Conservation (phyloP, 2,113 vertebrate genomes). For the Anguilla japonica region DNA sequence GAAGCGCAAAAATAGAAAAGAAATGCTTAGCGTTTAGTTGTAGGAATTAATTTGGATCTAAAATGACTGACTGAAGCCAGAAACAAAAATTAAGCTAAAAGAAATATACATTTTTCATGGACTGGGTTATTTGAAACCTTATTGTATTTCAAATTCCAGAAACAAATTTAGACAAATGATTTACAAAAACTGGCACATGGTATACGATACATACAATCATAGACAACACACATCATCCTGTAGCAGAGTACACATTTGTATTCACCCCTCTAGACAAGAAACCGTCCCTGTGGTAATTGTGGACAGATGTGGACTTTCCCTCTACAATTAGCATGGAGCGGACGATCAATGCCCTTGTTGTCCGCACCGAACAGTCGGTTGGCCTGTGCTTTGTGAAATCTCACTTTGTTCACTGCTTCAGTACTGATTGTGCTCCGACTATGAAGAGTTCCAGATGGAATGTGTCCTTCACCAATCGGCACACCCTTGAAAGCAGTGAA, state of each 20-base stretch:
- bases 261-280: background rate
- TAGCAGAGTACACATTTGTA: background rate
- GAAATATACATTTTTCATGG: background rate
- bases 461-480: background rate
- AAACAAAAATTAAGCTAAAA: background rate
- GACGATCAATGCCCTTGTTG: background rate
- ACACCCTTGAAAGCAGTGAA: constrained; percentile 18
- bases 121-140: background rate
- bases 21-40: background rate
- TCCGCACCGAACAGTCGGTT: background rate
- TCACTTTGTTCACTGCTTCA: background rate
- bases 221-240: background rate
- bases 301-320: background rate
- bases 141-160: background rate
- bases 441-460: background rate
- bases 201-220: background rate
- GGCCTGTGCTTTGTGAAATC: background rate
- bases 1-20: background rate
- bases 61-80: background rate
- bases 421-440: background rate
- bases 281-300: background rate
- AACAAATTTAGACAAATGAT: background rate
- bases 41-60: background rate
- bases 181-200: background rate
- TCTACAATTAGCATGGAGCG: background rate